These are phyloP conservation scores for Caloenas nicobarica DNA, from an alignment of 2,113 vertebrate genomes.

Conservation along the genomic window DNA sequence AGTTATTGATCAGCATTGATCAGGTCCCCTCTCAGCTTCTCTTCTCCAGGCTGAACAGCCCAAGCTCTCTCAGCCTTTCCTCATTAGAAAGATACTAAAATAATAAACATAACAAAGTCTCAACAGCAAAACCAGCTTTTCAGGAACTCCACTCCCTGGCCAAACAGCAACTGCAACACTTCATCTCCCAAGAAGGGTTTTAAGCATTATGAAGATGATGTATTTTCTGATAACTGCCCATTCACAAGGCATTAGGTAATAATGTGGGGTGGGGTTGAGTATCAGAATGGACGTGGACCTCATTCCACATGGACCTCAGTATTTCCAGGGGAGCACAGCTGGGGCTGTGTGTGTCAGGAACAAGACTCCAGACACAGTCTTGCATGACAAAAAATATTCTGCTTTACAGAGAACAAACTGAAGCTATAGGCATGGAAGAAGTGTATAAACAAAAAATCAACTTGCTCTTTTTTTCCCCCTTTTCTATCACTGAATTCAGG, in stretches of 20 bases:
- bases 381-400: background rate
- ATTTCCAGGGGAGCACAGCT: background rate
- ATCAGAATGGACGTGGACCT: background rate
- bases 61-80: no score
- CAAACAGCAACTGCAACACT: background rate
- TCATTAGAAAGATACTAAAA: no score
- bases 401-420: background rate
- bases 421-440: background rate
- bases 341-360: background rate
- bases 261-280: background rate
- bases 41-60: no score
- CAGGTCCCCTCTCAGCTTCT: no score
- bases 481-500: conserved; percentile 56
- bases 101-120: background rate
- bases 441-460: background rate
- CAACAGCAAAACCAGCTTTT: background rate
- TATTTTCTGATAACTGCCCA: background rate
- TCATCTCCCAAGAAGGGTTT: background rate
- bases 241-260: background rate
- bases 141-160: background rate
- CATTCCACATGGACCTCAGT: fast-evolving
- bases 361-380: background rate
- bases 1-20: no score
- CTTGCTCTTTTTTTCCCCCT: background rate
- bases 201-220: background rate